A percentile compares a stretch with the other conserved stretches of the same genome.
These are phyloP conservation scores for Delichon dasypus DNA, from an alignment of 2,797 vertebrate species.

Conservation along the genomic window DNA sequence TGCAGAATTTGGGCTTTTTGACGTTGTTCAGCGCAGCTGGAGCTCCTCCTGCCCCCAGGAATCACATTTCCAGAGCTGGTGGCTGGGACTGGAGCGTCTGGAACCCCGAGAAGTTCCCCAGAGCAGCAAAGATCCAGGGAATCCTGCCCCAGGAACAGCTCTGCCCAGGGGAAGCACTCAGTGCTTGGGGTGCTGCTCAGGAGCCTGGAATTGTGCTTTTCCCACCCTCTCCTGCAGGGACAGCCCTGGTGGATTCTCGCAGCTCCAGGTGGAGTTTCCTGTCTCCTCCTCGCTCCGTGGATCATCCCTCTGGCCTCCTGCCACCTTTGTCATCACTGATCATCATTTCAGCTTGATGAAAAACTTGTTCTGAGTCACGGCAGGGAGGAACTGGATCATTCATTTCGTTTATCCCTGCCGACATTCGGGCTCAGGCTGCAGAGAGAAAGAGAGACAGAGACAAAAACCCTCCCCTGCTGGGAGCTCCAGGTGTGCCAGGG, in stretches of 20 bases:
- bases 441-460: not conserved
- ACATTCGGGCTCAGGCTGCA: not conserved
- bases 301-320: conserved; percentile 17
- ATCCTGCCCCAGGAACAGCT: not conserved
- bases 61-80: not conserved
- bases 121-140: not conserved
- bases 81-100: not conserved
- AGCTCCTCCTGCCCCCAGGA: not conserved
- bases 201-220: accelerated
- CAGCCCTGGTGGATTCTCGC: accelerated
- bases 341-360: not conserved
- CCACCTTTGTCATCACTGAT: conserved; percentile 5
- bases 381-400: not conserved
- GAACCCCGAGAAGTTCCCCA: not conserved
- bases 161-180: not conserved
- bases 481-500: not conserved
- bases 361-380: conserved; percentile 19
- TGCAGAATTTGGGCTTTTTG: not conserved
- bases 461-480: not conserved
- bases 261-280: not conserved
- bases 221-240: not conserved
- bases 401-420: conserved; percentile 6
- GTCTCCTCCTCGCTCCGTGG: not conserved
- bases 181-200: not conserved
- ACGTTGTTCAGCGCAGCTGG: not conserved